Evolutionary conservation across 2,797 vertebrate species (phyloP).

Genomic region (Dallia pectoralis): DNA sequence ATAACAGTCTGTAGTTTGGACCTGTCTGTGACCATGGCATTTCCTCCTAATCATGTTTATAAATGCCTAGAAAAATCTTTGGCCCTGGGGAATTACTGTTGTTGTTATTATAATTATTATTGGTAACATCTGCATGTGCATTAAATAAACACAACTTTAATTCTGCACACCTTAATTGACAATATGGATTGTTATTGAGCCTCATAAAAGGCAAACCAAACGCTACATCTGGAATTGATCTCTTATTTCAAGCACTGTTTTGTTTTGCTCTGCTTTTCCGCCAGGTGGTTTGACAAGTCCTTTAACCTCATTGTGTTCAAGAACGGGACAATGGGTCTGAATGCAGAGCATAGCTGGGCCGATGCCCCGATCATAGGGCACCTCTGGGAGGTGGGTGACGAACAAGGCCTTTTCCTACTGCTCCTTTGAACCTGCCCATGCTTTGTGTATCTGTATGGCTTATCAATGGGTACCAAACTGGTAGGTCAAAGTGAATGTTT

Average conservation of each 20-base stretch:
- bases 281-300: conserved; percentile 97
- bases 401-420: background rate
- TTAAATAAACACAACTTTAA: too few species aligned
- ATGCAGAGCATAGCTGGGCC: conserved; percentile 96
- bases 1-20: background rate
- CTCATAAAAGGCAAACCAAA: too few species aligned
- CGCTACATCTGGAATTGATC: background rate
- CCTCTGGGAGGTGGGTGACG: conserved; percentile 87
- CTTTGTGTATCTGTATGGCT: background rate
- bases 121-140: too few species aligned
- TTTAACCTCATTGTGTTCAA: conserved; percentile 90
- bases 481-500: background rate
- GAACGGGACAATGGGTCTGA: conserved; percentile 91
- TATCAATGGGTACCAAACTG: background rate
- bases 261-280: conserved; percentile 5
- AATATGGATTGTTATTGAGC: too few species aligned
- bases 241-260: background rate
- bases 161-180: too few species aligned
- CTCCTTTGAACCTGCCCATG: background rate
- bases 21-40: too few species aligned
- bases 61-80: too few species aligned
- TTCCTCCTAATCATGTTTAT: too few species aligned
- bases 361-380: conserved; percentile 94
- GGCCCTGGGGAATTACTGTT: too few species aligned
- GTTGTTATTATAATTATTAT: too few species aligned